Evolutionary conservation across 35 echinoderm and acorn worm genomes (phyloP), one percentile per base, ranked within the genome.

Genomic region (Ptychodera flava): DNA sequence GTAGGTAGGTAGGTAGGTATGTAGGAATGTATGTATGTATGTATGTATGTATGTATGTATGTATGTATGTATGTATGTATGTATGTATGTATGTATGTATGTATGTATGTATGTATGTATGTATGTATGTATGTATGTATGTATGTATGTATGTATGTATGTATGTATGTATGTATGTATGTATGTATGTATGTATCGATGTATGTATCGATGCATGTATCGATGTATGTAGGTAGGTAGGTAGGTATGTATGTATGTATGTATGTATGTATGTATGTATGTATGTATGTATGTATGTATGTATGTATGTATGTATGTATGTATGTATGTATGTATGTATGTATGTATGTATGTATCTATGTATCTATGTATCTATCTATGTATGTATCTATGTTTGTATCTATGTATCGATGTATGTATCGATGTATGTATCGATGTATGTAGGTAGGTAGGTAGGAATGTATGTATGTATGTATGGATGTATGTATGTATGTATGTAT

Each of bases 121-220:
- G 45, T 64, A 64, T 64, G 45, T 64, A 64, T 64, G 45, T 64
- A 64, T 64, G 45, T 64, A 64, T 64, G 45, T 64, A 64, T 64
- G 45, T 64, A 64, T 64, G 45, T 64, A 64, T 64, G 45, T 64
- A 22, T 64, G 45, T 64, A 22, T 64, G 45, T 12, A 22, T 64
- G 45, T 22, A 22, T 64, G 22, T 64, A 22, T 64, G 22, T 64
- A 22, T 64, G 22, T 64, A 22, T 64, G 22, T 64, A 22, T 64
- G 45, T 64, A 6, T 64, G 45, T 22, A 64, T 22, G 45, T 64
- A 22, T 64, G 45, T 22, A 64, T 64, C 22, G 45, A 64, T 64
- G 45, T 64, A 64, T 64, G 22, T 22, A 22, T 64, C 45, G 22
- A 64, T 64, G 45, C 22, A 6, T 64, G 6, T 64, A 64, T 64